phyloP scores from a whole-genome alignment of 2,113 vertebrate genomes.

The Urocynchramus pylzowi region DNA sequence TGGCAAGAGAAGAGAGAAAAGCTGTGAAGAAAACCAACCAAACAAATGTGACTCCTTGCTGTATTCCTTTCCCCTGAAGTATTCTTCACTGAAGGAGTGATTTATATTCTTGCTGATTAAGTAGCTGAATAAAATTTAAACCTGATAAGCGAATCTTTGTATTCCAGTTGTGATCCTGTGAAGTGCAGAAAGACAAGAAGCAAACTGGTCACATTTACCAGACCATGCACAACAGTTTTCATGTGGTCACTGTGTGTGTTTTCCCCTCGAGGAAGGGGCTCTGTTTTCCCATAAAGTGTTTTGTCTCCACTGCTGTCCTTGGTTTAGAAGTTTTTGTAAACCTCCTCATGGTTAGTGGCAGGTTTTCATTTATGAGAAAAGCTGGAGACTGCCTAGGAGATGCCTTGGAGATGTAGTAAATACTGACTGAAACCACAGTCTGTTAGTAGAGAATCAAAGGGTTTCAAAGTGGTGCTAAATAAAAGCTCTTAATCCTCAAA shows the following conservation, averaged over 20 bases:
- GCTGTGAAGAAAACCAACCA: not conserved
- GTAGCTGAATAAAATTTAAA: slow-evolving; percentile 32
- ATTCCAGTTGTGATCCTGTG: not conserved
- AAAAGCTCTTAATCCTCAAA: not conserved
- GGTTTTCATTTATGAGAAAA: not conserved
- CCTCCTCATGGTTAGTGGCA: not conserved
- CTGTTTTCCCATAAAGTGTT: accelerated
- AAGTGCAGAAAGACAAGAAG: not conserved
- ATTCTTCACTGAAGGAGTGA: not conserved
- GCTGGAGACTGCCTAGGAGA: not conserved
- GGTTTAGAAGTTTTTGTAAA: not conserved
- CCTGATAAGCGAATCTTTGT: not conserved
- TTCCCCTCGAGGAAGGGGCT: not conserved
- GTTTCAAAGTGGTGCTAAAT: not conserved
- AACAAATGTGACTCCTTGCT: not conserved
- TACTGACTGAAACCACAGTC: not conserved
- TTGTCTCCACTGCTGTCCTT: not conserved
- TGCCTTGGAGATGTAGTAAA: not conserved
- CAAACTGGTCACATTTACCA: not conserved
- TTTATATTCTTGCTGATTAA: slow-evolving; percentile 38
- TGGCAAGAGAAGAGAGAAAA: not conserved
- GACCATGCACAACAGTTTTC: not conserved
- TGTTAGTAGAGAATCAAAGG: not conserved
- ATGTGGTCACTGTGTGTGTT: accelerated
- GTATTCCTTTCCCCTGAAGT: not conserved